A percentile compares a stretch with the other conserved stretches of the same genome.
These are phyloP conservation scores for Melanogrammus aeglefinus DNA, from an alignment of 2,797 vertebrate species.

Conservation along the genomic window DNA sequence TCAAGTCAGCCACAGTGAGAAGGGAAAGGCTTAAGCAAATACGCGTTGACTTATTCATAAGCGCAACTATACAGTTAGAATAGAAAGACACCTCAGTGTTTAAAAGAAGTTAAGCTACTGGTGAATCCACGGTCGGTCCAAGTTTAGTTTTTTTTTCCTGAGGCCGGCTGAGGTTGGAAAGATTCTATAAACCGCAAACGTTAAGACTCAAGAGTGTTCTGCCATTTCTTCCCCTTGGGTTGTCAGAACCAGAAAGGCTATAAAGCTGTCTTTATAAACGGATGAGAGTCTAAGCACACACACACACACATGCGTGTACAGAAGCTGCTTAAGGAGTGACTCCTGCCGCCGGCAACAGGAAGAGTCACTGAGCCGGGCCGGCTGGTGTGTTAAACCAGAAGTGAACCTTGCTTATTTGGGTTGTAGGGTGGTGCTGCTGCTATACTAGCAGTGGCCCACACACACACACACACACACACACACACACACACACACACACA, in stretches of 20 bases:
- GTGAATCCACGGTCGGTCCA: neutral
- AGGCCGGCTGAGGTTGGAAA: neutral
- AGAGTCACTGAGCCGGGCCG: neutral
- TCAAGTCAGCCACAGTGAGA: conserved; percentile 11
- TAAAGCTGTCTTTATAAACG: neutral
- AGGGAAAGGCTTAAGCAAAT: neutral
- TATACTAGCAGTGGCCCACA: neutral
- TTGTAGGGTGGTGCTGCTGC: neutral
- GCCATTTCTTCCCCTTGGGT: neutral
- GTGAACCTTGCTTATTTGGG: neutral
- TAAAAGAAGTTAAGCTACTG: neutral
- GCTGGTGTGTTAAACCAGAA: no score
- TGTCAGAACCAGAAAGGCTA: neutral
- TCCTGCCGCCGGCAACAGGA: neutral
- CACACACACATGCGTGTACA: neutral
- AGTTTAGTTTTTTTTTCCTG: neutral
- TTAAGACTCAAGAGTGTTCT: no score
- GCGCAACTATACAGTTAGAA: neutral
- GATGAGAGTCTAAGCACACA: neutral
- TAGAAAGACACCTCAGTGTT: neutral
- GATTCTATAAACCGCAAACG: neutral
- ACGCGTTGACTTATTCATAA: neutral
- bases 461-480: conserved; percentile 3
- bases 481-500: conserved; percentile 46
- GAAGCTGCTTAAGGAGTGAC: neutral